Conservation (phyloP, 1,140 invertebrate genomes). For the Drosophila grimshawi region DNA sequence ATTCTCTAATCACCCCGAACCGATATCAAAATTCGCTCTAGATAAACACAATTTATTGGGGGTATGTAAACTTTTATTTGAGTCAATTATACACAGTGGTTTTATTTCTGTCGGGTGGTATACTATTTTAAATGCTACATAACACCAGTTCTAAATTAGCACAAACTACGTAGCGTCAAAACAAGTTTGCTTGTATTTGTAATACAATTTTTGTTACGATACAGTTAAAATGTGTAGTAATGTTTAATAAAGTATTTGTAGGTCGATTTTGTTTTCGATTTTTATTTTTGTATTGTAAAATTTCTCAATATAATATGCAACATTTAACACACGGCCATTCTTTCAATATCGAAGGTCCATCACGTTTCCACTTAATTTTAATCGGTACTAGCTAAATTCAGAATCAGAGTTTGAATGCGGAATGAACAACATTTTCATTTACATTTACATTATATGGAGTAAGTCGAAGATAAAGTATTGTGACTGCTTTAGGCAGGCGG, state of each 20-base stretch:
- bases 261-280: conserved; percentile 45
- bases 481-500: conserved; percentile 28
- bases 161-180: conserved; percentile 56
- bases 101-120: conserved; percentile 56
- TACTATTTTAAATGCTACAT: conserved; percentile 77
- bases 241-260: conserved; percentile 69
- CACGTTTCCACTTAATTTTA: conserved; percentile 59
- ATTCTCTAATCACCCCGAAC: too few species aligned
- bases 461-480: conserved; percentile 47
- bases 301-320: conserved; percentile 60
- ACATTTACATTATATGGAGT: conserved; percentile 53
- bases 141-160: conserved; percentile 63
- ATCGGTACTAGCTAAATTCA: conserved; percentile 58
- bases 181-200: conserved; percentile 54
- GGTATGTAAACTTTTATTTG: conserved; percentile 68
- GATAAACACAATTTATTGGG: neutral
- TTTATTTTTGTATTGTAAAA: conserved; percentile 65
- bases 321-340: conserved; percentile 68
- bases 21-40: too few species aligned
- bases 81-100: conserved; percentile 64
- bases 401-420: conserved; percentile 47
- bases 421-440: conserved; percentile 73
- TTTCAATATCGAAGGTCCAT: conserved; percentile 60
- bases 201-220: conserved; percentile 61
- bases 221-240: conserved; percentile 58